phyloP scores from a whole-genome alignment of 2,888 invertebrate genomes.

The Drosophila formosana region DNA sequence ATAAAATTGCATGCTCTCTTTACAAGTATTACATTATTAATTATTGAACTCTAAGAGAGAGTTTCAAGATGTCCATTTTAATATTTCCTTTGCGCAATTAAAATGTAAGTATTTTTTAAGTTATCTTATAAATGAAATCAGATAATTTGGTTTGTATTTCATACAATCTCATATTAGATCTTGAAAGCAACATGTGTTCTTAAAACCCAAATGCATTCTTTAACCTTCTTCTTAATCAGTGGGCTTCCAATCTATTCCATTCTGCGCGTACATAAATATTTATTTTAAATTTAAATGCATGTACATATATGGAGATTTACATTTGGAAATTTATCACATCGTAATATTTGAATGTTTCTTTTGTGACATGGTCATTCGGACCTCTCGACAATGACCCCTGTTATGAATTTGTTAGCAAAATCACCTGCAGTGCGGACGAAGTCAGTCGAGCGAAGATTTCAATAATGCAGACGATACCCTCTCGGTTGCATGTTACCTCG shows the following conservation, averaged over 20 bases:
- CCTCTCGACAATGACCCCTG: conserved; percentile 47
- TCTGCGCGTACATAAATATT: background rate
- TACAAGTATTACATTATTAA: no score
- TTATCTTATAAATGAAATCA: background rate
- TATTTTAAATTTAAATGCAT: conserved; percentile 13
- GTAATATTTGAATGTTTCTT: conserved; percentile 50
- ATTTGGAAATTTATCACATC: conserved; percentile 61
- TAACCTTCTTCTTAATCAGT: conserved; percentile 11
- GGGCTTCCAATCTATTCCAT: background rate
- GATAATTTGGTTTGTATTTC: background rate
- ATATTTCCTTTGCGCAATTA: no score
- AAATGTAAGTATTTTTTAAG: no score
- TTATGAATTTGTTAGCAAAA: conserved; percentile 67
- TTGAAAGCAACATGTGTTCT: background rate
- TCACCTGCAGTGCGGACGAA: conserved; percentile 69
- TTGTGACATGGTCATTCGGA: conserved; percentile 26
- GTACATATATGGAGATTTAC: conserved; percentile 31
- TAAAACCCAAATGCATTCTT: background rate
- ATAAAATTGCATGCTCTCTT: no score
- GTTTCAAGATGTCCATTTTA: no score
- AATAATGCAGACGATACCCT: conserved; percentile 61
- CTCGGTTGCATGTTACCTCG: conserved; percentile 1
- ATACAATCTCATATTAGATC: background rate
- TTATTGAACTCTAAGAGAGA: no score
- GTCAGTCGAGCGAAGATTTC: conserved; percentile 50